phyloP scores from a whole-genome alignment of 2,113 vertebrate genomes.

The Erpornis zantholeuca region DNA sequence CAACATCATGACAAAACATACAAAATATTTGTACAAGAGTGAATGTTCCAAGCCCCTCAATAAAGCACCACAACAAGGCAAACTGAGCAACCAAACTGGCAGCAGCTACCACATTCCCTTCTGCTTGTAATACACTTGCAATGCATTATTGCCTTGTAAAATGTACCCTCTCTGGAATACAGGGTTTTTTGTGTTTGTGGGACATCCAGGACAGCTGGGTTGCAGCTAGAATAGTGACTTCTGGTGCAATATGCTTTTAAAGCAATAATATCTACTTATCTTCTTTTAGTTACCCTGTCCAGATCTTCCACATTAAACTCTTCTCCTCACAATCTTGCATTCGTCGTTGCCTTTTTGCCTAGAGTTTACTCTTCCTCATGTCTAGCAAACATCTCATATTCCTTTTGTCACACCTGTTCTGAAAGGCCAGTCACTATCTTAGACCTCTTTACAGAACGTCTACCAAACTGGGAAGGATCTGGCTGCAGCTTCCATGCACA shows the following conservation, averaged over 20 bases:
- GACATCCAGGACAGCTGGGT: not conserved
- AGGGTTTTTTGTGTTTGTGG: not conserved
- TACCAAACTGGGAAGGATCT: not conserved
- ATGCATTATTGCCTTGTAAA: fast-evolving
- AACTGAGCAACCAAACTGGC: not conserved
- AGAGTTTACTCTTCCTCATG: not conserved
- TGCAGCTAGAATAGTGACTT: not conserved
- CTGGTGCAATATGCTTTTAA: not conserved
- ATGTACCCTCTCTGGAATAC: not conserved
- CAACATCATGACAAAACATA: not conserved
- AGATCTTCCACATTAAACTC: not conserved
- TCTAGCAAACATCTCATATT: not conserved
- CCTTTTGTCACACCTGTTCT: not conserved
- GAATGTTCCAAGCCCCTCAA: not conserved
- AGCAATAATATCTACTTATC: not conserved
- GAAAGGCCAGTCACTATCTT: not conserved
- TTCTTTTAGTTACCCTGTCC: not conserved
- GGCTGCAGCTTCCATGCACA: not conserved
- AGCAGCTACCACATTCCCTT: not conserved
- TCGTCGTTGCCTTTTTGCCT: not conserved
- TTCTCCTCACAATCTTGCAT: not conserved
- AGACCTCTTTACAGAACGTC: not conserved
- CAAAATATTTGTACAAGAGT: not conserved
- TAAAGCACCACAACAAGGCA: not conserved
- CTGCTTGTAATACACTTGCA: not conserved